Conservation (phyloP, 2,797 vertebrate species). For the Alcedo atthis region DNA sequence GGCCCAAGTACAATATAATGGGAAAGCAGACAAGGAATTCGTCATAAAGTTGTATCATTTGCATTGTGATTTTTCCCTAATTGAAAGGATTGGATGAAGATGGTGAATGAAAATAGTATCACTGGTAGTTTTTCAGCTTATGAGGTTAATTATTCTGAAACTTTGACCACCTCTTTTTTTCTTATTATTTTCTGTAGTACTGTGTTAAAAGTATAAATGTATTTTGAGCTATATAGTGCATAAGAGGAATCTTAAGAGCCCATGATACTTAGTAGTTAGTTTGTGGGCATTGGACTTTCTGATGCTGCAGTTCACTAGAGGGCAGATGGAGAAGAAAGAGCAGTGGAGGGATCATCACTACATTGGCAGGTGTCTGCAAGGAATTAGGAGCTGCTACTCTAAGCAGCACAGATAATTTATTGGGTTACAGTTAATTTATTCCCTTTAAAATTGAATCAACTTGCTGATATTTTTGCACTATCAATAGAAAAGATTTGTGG, state of each 20-base stretch:
- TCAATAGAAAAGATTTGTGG: background rate
- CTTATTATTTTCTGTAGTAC: background rate
- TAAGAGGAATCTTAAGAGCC: background rate
- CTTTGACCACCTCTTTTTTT: background rate
- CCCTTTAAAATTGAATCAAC: background rate
- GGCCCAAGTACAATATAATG: background rate
- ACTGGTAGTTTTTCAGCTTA: background rate
- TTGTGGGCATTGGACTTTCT: background rate
- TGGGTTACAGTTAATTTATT: background rate
- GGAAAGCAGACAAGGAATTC: background rate
- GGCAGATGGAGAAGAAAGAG: background rate
- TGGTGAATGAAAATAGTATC: background rate
- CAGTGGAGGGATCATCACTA: background rate
- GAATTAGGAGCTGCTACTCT: background rate
- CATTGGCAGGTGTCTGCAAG: background rate
- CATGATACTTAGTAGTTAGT: background rate
- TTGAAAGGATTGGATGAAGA: background rate
- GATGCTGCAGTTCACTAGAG: background rate
- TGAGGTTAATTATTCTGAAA: background rate
- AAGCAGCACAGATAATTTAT: background rate
- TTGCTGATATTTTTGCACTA: background rate
- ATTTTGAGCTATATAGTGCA: background rate
- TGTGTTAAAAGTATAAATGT: background rate
- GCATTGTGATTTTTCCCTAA: background rate
- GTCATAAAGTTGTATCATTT: background rate